Conservation (phyloP, 2,888 invertebrate genomes). For the Eristalis pertinax region DNA sequence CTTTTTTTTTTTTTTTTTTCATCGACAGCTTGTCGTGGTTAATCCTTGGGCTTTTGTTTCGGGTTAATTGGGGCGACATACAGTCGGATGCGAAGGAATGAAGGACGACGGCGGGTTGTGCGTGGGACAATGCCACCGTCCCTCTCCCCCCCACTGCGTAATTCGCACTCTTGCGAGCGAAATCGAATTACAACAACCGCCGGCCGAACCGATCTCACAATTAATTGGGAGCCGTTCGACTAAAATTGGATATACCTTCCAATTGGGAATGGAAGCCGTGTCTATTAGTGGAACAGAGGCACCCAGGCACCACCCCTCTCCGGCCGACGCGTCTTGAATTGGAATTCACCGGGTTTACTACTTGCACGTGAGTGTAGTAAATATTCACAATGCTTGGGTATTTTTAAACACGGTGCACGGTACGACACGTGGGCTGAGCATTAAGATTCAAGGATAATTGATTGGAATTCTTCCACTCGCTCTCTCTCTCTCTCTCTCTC, state of each 20-base stretch:
- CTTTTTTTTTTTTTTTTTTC: too few species aligned
- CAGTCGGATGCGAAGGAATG: background rate
- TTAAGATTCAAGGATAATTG: slow-evolving; percentile 16
- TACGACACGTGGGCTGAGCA: slow-evolving; percentile 13
- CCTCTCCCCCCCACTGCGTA: too few species aligned
- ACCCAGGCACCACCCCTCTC: too few species aligned
- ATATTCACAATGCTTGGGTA: background rate
- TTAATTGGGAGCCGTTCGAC: slow-evolving; percentile 37
- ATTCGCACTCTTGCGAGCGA: background rate
- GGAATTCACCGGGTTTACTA: background rate
- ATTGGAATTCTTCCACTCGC: background rate
- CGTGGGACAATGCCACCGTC: background rate
- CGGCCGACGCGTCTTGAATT: background rate
- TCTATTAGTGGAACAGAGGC: background rate
- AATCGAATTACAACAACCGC: slow-evolving; percentile 3
- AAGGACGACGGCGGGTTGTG: too few species aligned
- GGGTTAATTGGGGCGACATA: slow-evolving; percentile 53
- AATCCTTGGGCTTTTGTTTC: slow-evolving; percentile 40
- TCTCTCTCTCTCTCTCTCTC: background rate
- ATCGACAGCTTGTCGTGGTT: slow-evolving; percentile 36
- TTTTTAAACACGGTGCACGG: background rate
- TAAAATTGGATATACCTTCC: slow-evolving; percentile 43
- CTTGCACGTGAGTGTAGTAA: background rate
- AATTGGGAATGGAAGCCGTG: background rate
- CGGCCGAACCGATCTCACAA: background rate